A percentile compares a stretch with the other conserved stretches of the same genome.
Evolutionary conservation across 2,888 invertebrate species (phyloP).

Genomic region (Pyrocoelia pectoralis): DNA sequence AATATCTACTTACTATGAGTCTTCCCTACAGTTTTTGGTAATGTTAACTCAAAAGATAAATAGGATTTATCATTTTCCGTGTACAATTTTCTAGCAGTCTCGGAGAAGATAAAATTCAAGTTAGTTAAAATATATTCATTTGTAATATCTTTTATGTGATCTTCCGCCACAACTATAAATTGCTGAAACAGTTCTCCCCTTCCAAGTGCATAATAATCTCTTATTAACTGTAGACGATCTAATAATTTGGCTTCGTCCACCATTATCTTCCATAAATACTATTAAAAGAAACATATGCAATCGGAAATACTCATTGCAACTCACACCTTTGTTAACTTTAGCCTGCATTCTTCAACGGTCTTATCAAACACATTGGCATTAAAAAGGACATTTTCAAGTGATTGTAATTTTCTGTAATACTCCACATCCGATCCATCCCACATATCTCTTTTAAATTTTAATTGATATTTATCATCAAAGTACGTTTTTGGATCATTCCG

Average conservation of each 20-base stretch:
- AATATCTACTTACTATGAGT: constrained; percentile 8
- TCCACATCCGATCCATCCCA: constrained; percentile 81
- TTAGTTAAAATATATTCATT: constrained; percentile 52
- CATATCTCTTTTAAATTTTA: constrained; percentile 60
- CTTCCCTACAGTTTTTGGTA: constrained; percentile 10
- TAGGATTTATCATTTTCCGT: constrained; percentile 56
- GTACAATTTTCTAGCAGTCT: constrained; percentile 58
- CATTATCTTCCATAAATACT: constrained; percentile 83
- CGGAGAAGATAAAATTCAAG: constrained; percentile 56
- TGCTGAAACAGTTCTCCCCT: constrained; percentile 91
- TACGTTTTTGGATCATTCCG: constrained; percentile 52
- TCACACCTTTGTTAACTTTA: constrained; percentile 78
- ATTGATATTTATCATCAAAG: constrained; percentile 46
- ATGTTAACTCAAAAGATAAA: constrained; percentile 52
- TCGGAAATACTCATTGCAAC: neutral
- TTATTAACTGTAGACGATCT: constrained; percentile 80
- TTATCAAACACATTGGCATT: constrained; percentile 74
- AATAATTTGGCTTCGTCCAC: constrained; percentile 84
- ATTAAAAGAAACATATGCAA: neutral
- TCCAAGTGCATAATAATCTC: constrained; percentile 89
- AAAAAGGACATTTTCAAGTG: constrained; percentile 70
- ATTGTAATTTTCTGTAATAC: constrained; percentile 74
- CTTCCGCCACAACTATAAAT: constrained; percentile 70
- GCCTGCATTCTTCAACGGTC: constrained; percentile 81
- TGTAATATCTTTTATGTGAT: constrained; percentile 59